A percentile compares a stretch with the other conserved stretches of the same genome.
Conservation (phyloP, 1,140 invertebrate genomes). For the Cotesia chilonis region DNA sequence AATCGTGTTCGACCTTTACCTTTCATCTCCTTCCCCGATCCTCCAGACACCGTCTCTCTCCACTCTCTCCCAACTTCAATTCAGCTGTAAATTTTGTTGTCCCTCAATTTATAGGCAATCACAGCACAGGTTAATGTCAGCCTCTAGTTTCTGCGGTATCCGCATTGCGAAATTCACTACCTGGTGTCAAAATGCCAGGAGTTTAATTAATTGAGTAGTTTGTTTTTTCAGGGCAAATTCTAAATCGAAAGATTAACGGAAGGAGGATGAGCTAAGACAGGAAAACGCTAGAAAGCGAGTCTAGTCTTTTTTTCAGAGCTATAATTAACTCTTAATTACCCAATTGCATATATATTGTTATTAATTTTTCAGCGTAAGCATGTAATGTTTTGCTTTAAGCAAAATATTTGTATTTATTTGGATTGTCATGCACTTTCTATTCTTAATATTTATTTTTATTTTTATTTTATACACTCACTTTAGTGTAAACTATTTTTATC, state of each 20-base stretch:
- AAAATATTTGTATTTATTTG: neutral
- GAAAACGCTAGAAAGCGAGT: conserved; percentile 4
- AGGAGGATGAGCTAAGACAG: too few relatives aligned
- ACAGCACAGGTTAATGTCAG: too few relatives aligned
- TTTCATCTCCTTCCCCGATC: conserved; percentile 1
- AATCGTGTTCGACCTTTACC: conserved; percentile 21
- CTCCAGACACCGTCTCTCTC: neutral
- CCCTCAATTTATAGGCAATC: too few relatives aligned
- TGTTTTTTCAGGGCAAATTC: too few relatives aligned
- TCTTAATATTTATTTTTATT: conserved; percentile 7
- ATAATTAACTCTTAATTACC: neutral
- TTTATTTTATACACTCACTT: neutral
- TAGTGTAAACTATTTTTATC: conserved; percentile 1
- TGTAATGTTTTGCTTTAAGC: neutral
- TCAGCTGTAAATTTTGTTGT: too few relatives aligned
- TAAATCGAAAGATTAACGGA: too few relatives aligned
- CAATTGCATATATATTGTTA: conserved; percentile 1
- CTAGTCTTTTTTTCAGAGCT: neutral
- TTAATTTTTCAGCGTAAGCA: neutral
- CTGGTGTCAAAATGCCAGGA: too few relatives aligned
- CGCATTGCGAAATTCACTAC: too few relatives aligned
- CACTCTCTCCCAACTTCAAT: neutral
- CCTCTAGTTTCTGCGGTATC: too few relatives aligned
- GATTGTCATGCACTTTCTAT: neutral
- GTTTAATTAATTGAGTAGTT: too few relatives aligned